These are phyloP conservation scores for Noctua comes DNA, from an alignment of 2,888 invertebrate genomes.

Conservation along the genomic window DNA sequence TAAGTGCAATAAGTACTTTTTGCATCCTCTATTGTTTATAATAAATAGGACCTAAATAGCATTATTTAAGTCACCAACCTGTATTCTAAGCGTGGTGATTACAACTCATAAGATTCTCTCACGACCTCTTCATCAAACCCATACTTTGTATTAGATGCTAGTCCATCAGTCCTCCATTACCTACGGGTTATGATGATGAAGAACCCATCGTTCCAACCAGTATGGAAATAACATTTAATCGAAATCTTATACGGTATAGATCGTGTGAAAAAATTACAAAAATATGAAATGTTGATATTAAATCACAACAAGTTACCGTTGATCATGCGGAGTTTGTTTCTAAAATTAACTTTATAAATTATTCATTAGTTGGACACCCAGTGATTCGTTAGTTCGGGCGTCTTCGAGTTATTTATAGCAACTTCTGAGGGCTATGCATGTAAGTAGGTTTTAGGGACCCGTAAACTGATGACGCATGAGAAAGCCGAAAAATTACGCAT, in stretches of 20 bases:
- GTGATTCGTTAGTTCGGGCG: constrained; percentile 26
- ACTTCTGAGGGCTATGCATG: constrained; percentile 6
- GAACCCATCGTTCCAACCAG: not conserved
- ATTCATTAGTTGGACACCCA: constrained; percentile 36
- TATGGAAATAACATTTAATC: constrained; percentile 13
- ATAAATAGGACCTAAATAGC: not conserved
- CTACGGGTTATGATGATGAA: constrained; percentile 7
- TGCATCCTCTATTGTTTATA: not conserved
- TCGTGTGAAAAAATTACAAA: constrained; percentile 42
- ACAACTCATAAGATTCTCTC: constrained; percentile 10
- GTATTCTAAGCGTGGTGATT: not conserved
- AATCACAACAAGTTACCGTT: constrained; percentile 29
- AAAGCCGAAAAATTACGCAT: not conserved
- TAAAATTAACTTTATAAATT: constrained; percentile 45
- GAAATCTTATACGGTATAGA: constrained; percentile 18
- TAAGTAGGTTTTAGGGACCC: constrained; percentile 27
- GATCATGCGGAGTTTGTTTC: constrained; percentile 23
- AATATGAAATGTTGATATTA: constrained; percentile 25
- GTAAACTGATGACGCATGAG: not conserved
- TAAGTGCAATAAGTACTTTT: not conserved
- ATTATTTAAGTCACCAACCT: constrained; percentile 6
- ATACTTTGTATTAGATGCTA: constrained; percentile 1
- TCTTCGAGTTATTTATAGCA: constrained; percentile 45
- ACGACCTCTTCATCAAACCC: constrained; percentile 1
- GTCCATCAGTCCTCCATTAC: constrained; percentile 11